Base-by-base conservation (phyloP, 1,140 invertebrate genomes). In the Hycleus phaleratus region DNA sequence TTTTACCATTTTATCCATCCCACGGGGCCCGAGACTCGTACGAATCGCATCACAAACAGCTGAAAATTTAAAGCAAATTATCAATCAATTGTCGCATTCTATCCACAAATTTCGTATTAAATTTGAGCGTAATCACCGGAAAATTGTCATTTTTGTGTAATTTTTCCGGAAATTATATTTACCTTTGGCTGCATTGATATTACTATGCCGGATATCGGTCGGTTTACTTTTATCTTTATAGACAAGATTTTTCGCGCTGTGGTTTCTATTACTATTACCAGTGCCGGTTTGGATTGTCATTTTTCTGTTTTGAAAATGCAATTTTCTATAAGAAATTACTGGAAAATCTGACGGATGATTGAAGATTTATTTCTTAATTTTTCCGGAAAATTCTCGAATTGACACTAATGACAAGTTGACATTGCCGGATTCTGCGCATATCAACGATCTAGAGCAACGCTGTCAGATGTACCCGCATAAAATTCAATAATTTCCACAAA, bases 1-100 rank as follows among this genome's bases (percentile, higher is more conserved):
- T 67, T 64, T 78, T 82, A 94, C 90, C 97, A 99, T 99, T 84
- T 99, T 99, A 72, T 99, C 97, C 97, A 99, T 99, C 63, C 97
- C 97, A 65, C 92, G 82, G 26, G 97, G 97, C 11, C 97, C 97
- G 69, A 99, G 80, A 79, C 95, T 98, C 11, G 97, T 99, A 58
- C 97, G 84, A 67, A 99, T 93, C 18, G 97, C 96, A 94, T 98
- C 93, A 61, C 94, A 90, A 49, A 99, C 94, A 79, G 96, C 95
- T 97, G 72, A 53, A 87, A 82, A 68, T 62, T 53, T 42, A 11
- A 5, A 10, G 4, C 40, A 3, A 42, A n/a, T 42, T 42, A 42
- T n/a, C 9, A 39, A 10, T 42, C 11, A n/a, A 11, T 42, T 42
- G 1, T 1, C 10, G 9, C 4, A n/a, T 18, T 18, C 18, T 1